A percentile compares a stretch with the other conserved stretches of the same genome.
Conservation (phyloP, 2,888 invertebrate genomes). For the Colletes collaris region DNA sequence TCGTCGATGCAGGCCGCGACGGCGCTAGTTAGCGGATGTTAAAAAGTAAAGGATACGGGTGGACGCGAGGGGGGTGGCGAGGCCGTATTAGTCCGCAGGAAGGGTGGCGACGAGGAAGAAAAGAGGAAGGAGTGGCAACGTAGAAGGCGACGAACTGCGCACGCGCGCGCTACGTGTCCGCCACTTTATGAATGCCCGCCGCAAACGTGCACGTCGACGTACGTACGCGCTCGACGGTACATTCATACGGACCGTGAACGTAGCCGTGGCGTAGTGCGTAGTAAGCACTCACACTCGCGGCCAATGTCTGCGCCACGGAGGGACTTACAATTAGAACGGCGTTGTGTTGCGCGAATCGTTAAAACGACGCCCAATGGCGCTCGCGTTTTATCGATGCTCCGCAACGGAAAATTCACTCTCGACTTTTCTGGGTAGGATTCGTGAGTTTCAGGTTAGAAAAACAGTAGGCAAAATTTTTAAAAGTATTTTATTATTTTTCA, state of each 20-base stretch:
- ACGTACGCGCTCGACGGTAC: conserved; percentile 61
- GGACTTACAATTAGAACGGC: conserved; percentile 52
- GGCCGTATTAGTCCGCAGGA: conserved; percentile 47
- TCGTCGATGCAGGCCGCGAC: conserved; percentile 42
- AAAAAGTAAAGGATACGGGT: conserved; percentile 51
- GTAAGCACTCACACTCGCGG: conserved; percentile 59
- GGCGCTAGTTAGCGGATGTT: conserved; percentile 67
- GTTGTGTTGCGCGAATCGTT: conserved; percentile 57
- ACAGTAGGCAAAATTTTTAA: too few species aligned
- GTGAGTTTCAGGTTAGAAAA: too few species aligned
- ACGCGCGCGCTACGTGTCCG: conserved; percentile 77
- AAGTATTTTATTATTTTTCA: too few species aligned
- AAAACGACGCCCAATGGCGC: conserved; percentile 47
- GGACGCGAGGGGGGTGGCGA: conserved; percentile 10
- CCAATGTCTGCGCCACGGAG: conserved; percentile 37
- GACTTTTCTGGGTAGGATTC: too few species aligned
- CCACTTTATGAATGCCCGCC: conserved; percentile 79
- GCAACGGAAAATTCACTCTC: too few species aligned
- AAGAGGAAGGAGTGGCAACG: conserved; percentile 60
- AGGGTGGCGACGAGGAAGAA: conserved; percentile 60
- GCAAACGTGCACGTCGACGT: conserved; percentile 64
- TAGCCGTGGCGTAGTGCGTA: conserved; percentile 64
- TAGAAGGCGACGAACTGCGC: conserved; percentile 64
- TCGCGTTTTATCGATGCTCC: conserved; percentile 26
- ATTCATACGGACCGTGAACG: conserved; percentile 68